Conservation (phyloP, 2,113 vertebrate species). For the Sialia sialis region DNA sequence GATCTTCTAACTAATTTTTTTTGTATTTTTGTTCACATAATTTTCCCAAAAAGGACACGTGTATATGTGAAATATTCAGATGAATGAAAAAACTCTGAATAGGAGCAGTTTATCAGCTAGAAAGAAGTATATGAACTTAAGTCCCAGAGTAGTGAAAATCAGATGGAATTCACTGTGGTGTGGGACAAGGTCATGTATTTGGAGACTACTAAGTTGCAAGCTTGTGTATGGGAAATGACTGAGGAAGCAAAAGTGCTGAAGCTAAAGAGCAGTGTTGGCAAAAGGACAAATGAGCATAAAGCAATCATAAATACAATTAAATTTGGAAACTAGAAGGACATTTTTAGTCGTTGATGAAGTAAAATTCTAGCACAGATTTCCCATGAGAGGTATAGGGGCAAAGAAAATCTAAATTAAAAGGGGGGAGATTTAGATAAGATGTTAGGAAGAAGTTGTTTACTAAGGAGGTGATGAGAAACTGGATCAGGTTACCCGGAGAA, state of each 20-base stretch:
- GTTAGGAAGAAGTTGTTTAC: neutral
- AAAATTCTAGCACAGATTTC: neutral
- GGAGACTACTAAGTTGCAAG: neutral
- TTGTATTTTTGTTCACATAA: neutral
- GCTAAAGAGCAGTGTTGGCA: constrained; percentile 20
- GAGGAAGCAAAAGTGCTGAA: constrained; percentile 28
- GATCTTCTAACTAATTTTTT: neutral
- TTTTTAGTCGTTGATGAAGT: neutral
- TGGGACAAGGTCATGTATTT: constrained; percentile 8
- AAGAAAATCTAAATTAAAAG: neutral
- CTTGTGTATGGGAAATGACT: constrained; percentile 19
- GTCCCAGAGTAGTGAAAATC: neutral
- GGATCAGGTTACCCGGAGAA: neutral
- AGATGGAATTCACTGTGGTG: neutral
- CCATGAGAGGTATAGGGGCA: neutral
- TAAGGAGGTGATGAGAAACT: neutral
- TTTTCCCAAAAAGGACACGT: neutral
- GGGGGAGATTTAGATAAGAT: neutral
- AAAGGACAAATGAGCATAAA: constrained; percentile 22
- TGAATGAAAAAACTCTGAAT: neutral
- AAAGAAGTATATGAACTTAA: neutral
- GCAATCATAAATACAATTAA: neutral
- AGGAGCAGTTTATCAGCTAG: neutral
- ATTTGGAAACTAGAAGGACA: neutral
- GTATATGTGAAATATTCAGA: neutral